Evolutionary conservation across 2,113 vertebrate species (phyloP).

Genomic region (Platichthys flesus): DNA sequence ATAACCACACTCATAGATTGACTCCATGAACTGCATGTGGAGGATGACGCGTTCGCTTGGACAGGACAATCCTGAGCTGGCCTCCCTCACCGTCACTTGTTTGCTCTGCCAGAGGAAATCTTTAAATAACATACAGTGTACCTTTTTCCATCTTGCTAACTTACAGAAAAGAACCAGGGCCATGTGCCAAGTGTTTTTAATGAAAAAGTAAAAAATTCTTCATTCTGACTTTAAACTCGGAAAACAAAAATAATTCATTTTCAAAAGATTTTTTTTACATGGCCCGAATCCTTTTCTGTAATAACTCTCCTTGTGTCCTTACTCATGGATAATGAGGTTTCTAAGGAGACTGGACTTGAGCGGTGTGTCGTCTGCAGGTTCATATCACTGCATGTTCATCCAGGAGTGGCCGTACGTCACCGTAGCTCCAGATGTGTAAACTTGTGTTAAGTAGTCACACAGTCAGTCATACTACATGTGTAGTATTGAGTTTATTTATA

Average conservation of each 20-base stretch:
- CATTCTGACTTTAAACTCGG: too few species aligned
- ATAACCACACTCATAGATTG: slow-evolving; percentile 7
- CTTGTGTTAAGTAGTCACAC: slow-evolving; percentile 47
- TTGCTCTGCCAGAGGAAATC: not conserved
- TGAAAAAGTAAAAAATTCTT: not conserved
- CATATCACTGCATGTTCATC: slow-evolving; percentile 44
- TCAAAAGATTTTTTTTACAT: too few species aligned
- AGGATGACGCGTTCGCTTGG: not conserved
- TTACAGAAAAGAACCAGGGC: not conserved
- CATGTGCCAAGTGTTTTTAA: not conserved
- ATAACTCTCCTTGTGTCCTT: not conserved
- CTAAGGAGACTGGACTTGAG: not conserved
- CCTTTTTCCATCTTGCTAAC: not conserved
- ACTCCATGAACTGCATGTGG: not conserved
- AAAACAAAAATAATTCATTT: too few species aligned
- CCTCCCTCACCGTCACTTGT: slow-evolving; percentile 2
- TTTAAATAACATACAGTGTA: not conserved
- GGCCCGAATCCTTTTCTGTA: not conserved
- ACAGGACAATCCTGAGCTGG: slow-evolving; percentile 5
- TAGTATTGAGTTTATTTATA: slow-evolving; percentile 49
- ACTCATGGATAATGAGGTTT: not conserved
- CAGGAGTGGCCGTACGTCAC: slow-evolving; percentile 2
- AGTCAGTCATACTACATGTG: slow-evolving; percentile 27
- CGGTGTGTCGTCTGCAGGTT: slow-evolving; percentile 8
- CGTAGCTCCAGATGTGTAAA: slow-evolving; percentile 43